Base-by-base conservation (phyloP, 2,888 invertebrate genomes). In the Cheilosia soror region DNA sequence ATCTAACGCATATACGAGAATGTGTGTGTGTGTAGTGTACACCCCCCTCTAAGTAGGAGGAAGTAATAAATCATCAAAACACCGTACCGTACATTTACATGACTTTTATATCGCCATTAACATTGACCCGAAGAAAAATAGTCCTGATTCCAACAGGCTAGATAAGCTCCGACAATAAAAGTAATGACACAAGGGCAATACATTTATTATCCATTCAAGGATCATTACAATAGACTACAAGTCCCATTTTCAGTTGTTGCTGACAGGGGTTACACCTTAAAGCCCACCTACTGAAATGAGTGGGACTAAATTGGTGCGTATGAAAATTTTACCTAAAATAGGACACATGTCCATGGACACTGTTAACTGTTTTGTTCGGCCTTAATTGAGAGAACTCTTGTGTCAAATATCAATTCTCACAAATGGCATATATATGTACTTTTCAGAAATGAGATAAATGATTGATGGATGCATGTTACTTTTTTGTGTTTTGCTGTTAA, bases 141-240 rank as follows among this genome's bases (percentile, higher is more conserved):
- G 27, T 44, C 42, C 58, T 33, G 44, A 69, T 58, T 58, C 78
- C 15, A 49, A 66, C 53, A 78, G 60, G 37, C 60, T 47, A 66
- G 71, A 58, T 82, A 77, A 66, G 65, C n/a, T 29, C n/a, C 47
- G 5, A 49, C 63, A 37, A 62, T 58, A 77, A 58, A 25, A 63
- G 55, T 47, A 31, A n/a, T 53, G 6, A 13, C 20, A 15, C n/a
- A 31, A 5, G n/a, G 40, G 29, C 31, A 62, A 58, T 11, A 62
- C 81, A 85, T 85, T 85, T 76, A 71, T 80, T 85, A 80, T 76
- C 81, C 55, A 85, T 85, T 85, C 76, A 81, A 76, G 76, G 66
- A 76, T 85, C 85, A 85, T 85, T 85, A 85, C 72, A 81, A 81
- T 68, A 76, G 76, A 81, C 63, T 57, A 49, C 65, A 20, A 20